Conservation (phyloP, 1,140 invertebrate genomes). For the Sycophaga agraensis region DNA sequence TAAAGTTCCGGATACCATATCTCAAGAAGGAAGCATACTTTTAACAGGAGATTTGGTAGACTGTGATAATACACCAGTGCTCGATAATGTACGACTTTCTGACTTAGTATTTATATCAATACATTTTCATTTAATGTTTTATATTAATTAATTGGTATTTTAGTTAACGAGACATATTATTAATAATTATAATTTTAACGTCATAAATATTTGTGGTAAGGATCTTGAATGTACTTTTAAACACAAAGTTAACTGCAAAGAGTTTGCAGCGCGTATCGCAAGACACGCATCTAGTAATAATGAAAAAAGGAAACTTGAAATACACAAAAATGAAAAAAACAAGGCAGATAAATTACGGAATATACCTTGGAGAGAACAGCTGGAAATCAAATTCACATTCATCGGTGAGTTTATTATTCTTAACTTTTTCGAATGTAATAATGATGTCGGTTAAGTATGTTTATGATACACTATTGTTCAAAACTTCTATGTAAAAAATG, state of each 20-base stretch:
- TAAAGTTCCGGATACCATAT: conserved; percentile 45
- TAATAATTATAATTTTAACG: conserved; percentile 32
- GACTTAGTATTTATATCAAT: not conserved
- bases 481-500: too few species aligned
- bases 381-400: conserved; percentile 45
- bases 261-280: conserved; percentile 27
- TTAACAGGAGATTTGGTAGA: conserved; percentile 42
- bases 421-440: too few species aligned
- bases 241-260: conserved; percentile 45
- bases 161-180: conserved; percentile 42
- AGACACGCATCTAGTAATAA: conserved; percentile 11
- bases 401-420: conserved; percentile 33
- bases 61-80: conserved; percentile 43
- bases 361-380: conserved; percentile 33
- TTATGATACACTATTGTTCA: too few species aligned
- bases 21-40: conserved; percentile 48
- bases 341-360: not conserved
- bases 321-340: not conserved
- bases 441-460: too few species aligned
- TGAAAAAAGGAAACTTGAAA: not conserved
- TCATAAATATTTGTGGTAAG: conserved; percentile 39
- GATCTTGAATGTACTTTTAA: conserved; percentile 40
- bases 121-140: not conserved
- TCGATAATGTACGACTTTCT: conserved; percentile 33
- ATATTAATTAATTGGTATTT: conserved; percentile 14